Conservation (phyloP, 2,797 vertebrate species). For the Coreius guichenoti region DNA sequence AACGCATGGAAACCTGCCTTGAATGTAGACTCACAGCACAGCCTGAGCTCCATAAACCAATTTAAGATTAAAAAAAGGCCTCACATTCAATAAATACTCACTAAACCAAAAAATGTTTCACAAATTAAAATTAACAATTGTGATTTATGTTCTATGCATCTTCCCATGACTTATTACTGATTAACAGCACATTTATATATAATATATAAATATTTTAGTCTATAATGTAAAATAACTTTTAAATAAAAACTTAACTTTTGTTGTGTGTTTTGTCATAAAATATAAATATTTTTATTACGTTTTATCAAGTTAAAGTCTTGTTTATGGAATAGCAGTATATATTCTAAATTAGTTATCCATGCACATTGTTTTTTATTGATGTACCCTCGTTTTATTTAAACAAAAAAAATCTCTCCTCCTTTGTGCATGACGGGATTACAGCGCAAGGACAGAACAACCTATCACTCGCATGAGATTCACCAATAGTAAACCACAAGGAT, state of each 20-base stretch:
- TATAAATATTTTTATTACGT: too few species aligned
- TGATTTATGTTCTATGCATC: background rate
- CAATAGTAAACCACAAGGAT: background rate
- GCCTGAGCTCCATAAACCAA: conserved; percentile 10
- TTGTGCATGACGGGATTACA: too few species aligned
- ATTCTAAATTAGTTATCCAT: too few species aligned
- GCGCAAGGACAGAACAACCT: background rate
- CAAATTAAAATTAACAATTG: background rate
- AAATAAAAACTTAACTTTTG: background rate
- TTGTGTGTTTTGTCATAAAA: background rate
- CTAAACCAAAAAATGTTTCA: conserved; percentile 23
- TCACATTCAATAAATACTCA: conserved; percentile 17
- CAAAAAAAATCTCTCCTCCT: too few species aligned
- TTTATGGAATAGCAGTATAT: too few species aligned
- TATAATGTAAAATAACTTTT: background rate
- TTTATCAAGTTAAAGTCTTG: too few species aligned
- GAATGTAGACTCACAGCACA: conserved; percentile 41
- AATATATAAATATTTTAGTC: background rate
- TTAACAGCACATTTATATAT: background rate
- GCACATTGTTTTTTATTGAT: too few species aligned
- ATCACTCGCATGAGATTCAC: background rate
- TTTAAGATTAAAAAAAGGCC: conserved; percentile 2
- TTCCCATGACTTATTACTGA: background rate
- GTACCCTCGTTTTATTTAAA: too few species aligned
- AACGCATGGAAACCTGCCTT: conserved; percentile 62